Evolutionary conservation across 2,888 invertebrate species (phyloP).

Genomic region (Phortica okadai): DNA sequence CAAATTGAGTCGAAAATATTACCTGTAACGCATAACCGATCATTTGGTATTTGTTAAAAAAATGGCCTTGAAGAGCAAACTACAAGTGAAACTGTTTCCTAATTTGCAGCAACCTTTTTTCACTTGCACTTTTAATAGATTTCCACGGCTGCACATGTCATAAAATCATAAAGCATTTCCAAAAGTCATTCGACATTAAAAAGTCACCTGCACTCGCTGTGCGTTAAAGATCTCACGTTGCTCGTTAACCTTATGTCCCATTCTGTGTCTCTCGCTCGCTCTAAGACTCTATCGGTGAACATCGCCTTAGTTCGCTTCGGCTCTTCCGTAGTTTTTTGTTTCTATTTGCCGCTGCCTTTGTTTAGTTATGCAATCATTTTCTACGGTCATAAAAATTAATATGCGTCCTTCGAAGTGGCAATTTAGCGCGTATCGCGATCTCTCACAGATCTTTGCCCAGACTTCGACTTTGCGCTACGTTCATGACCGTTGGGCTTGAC

Average conservation of each 20-base stretch:
- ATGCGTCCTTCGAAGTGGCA: conserved; percentile 68
- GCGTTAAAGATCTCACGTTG: conserved; percentile 20
- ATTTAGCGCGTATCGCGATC: conserved; percentile 53
- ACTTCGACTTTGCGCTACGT: conserved; percentile 49
- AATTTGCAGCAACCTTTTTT: conserved; percentile 43
- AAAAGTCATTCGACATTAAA: conserved; percentile 48
- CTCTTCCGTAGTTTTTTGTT: background rate
- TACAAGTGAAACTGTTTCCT: conserved; percentile 54
- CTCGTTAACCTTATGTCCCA: conserved; percentile 25
- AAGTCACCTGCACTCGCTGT: conserved; percentile 58
- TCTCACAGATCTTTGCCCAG: conserved; percentile 46
- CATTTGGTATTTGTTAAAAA: conserved; percentile 54
- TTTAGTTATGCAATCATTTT: conserved; percentile 70
- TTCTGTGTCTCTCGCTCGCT: background rate
- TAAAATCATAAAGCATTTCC: conserved; percentile 51
- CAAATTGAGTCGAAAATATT: background rate
- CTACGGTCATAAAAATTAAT: conserved; percentile 72
- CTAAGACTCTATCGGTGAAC: background rate
- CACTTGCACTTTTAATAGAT: conserved; percentile 56
- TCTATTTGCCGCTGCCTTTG: conserved; percentile 4
- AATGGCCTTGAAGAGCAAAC: conserved; percentile 68
- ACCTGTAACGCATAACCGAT: background rate
- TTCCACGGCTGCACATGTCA: conserved; percentile 52
- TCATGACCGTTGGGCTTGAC: conserved; percentile 64
- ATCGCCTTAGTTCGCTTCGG: background rate